Percentiles rank a stretch among this genome's conserved stretches.
Evolutionary conservation across 2,888 invertebrate species (phyloP).

Genomic region (Alloplasta piceator): DNA sequence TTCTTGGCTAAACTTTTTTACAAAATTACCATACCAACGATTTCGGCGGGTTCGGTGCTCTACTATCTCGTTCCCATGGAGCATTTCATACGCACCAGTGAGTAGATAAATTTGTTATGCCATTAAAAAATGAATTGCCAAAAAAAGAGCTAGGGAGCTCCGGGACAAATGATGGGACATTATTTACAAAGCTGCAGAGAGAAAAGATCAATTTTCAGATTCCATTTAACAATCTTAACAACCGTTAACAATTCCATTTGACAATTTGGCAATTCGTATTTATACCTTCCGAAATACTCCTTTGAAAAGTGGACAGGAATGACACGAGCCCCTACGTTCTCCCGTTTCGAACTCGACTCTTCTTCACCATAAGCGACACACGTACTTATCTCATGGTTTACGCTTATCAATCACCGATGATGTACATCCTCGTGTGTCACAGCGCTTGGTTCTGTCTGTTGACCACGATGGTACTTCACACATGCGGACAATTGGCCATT

Average conservation of each 20-base stretch:
- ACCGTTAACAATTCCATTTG: not conserved
- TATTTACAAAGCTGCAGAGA: too few species aligned
- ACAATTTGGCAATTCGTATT: not conserved
- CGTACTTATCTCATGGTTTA: constrained; percentile 65
- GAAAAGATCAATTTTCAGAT: too few species aligned
- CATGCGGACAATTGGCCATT: constrained; percentile 67
- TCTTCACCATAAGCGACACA: constrained; percentile 58
- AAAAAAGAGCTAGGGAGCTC: not conserved
- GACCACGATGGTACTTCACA: constrained; percentile 66
- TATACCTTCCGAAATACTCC: not conserved
- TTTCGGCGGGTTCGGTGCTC: constrained; percentile 50
- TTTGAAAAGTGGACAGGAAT: constrained; percentile 54
- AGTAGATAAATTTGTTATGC: constrained; percentile 27
- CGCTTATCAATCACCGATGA: constrained; percentile 65
- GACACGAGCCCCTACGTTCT: constrained; percentile 61
- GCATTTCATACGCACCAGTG: constrained; percentile 57
- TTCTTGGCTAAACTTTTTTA: constrained; percentile 60
- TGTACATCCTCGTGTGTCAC: constrained; percentile 66
- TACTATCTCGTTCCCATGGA: constrained; percentile 65
- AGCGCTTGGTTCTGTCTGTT: constrained; percentile 67
- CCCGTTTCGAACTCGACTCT: constrained; percentile 65
- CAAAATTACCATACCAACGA: constrained; percentile 66
- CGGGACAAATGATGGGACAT: too few species aligned
- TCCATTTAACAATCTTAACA: not conserved
- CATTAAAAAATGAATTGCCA: not conserved